Percentiles rank a stretch among this genome's conserved stretches.
Conservation (phyloP, 2,888 invertebrate species). For the Lithophane socia region DNA sequence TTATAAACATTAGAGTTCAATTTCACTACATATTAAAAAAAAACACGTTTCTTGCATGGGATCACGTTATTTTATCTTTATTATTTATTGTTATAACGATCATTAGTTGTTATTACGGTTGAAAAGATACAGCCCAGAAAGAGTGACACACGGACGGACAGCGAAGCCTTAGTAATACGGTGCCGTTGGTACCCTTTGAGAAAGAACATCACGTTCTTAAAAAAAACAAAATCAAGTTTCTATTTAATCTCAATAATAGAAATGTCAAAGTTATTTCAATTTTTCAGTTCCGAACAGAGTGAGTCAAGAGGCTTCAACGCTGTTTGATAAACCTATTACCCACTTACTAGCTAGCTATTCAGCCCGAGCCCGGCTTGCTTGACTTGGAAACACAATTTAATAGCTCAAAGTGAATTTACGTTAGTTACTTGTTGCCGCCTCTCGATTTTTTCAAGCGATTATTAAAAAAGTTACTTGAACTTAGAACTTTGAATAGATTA, state of each 20-base stretch:
- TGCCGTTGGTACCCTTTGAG: too few species aligned
- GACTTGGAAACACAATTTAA: background rate
- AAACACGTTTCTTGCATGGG: too few species aligned
- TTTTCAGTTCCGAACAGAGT: background rate
- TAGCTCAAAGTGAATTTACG: constrained; percentile 22
- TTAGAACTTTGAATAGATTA: background rate
- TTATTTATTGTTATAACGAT: too few species aligned
- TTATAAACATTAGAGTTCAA: background rate
- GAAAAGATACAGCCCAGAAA: too few species aligned
- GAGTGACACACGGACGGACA: too few species aligned
- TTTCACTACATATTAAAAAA: background rate
- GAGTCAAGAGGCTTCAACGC: background rate
- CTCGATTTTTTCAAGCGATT: background rate
- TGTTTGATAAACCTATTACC: background rate
- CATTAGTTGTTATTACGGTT: too few species aligned
- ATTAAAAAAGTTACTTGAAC: constrained; percentile 1
- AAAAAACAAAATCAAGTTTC: background rate
- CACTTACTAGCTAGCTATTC: background rate
- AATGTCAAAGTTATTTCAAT: background rate
- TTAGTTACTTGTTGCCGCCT: constrained; percentile 12
- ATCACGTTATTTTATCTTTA: too few species aligned
- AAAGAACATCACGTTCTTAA: background rate
- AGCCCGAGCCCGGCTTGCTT: background rate
- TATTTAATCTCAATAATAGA: background rate
- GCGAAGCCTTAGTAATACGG: too few species aligned